Conservation (phyloP, 2,113 vertebrate species). For the Antechinus flavipes region DNA sequence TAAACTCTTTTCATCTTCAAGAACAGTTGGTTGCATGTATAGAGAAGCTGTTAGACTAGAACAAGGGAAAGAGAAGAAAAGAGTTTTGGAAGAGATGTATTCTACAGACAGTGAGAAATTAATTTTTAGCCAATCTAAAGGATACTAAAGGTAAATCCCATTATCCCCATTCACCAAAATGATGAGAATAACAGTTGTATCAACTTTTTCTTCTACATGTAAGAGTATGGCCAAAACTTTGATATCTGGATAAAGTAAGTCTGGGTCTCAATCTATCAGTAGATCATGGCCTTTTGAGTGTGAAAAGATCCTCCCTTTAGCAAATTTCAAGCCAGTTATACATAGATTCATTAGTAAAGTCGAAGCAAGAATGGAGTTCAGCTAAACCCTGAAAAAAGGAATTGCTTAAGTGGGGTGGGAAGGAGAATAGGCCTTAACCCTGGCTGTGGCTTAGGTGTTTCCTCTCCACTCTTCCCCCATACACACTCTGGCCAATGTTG, state of each 20-base stretch:
- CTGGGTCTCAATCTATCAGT: background rate
- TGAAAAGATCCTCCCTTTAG: background rate
- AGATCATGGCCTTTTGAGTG: background rate
- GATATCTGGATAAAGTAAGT: background rate
- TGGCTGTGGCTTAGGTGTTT: background rate
- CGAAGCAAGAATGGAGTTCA: background rate
- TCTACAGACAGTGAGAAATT: background rate
- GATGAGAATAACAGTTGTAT: background rate
- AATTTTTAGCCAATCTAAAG: no score
- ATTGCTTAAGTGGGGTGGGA: background rate
- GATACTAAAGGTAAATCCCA: background rate
- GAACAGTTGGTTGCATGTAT: background rate
- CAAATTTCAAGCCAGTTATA: background rate
- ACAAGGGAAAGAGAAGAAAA: background rate
- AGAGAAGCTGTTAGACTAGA: background rate
- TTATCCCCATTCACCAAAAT: background rate
- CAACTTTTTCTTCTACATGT: background rate
- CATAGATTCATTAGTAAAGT: background rate
- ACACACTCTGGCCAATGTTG: background rate
- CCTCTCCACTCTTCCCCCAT: background rate
- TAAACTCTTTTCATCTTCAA: background rate
- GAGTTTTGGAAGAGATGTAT: background rate
- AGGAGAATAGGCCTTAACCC: background rate
- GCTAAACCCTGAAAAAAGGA: background rate
- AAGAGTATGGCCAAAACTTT: background rate